Conservation (phyloP, 37 sponge, comb jelly and placozoan genomes). For the Aphrocallistes beatrix region DNA sequence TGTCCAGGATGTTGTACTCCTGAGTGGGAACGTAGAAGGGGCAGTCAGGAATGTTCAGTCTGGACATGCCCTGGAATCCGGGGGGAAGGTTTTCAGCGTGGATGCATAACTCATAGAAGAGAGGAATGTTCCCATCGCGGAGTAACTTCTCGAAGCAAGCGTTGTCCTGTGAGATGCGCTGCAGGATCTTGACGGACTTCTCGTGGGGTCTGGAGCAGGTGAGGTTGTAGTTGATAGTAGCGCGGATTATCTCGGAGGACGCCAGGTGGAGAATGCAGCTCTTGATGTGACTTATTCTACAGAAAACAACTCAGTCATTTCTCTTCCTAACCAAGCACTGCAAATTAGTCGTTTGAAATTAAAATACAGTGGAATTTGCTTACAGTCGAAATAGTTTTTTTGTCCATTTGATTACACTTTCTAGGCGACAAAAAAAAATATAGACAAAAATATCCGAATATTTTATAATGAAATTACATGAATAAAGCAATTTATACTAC, state of each 20-base stretch:
- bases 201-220: background rate
- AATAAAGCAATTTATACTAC: too few species aligned
- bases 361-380: too few species aligned
- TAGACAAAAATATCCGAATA: too few species aligned
- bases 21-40: background rate
- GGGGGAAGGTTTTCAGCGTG: conserved; percentile 6
- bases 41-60: background rate
- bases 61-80: background rate
- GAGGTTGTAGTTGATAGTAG: background rate
- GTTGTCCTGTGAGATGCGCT: background rate
- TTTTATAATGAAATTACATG: too few species aligned
- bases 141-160: conserved; percentile 13
- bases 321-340: too few species aligned
- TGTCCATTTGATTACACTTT: too few species aligned
- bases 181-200: background rate
- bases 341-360: too few species aligned
- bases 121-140: background rate
- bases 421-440: too few species aligned
- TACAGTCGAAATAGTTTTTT: too few species aligned
- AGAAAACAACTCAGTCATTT: background rate
- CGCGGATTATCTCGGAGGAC: background rate
- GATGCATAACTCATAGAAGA: background rate
- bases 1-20: conserved; percentile 4
- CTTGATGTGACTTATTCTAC: background rate
- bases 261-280: background rate